A percentile compares a stretch with the other conserved stretches of the same genome.
phyloP scores from a whole-genome alignment of 2,888 invertebrate species.

The Pyrochroa serraticornis region DNA sequence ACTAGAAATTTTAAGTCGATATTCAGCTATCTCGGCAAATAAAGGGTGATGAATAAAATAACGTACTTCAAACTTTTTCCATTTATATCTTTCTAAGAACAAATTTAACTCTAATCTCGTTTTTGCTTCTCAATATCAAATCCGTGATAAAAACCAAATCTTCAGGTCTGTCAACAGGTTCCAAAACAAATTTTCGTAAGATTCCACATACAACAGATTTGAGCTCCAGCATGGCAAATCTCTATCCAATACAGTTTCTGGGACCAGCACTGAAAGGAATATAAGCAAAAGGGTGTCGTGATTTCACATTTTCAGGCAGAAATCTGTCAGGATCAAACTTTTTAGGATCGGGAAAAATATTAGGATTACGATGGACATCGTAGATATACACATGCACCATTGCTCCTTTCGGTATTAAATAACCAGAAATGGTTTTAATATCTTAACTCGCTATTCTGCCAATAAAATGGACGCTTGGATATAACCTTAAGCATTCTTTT shows the following conservation, averaged over 20 bases:
- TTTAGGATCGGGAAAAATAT: no score
- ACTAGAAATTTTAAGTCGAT: no score
- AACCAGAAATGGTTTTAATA: conserved; percentile 11
- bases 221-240: conserved; percentile 69
- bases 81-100: conserved; percentile 25
- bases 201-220: conserved; percentile 64
- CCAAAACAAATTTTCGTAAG: conserved; percentile 60
- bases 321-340: no score
- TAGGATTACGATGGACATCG: conserved; percentile 51
- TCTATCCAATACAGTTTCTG: conserved; percentile 58
- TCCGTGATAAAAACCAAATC: conserved; percentile 58
- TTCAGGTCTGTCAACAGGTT: conserved; percentile 57
- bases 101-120: conserved; percentile 54
- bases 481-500: conserved; percentile 37
- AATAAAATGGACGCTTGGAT: conserved; percentile 36
- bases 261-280: no score
- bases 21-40: no score
- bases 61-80: no score
- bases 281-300: no score
- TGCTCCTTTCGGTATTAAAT: conserved; percentile 28
- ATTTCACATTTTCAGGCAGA: no score
- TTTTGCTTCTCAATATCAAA: conserved; percentile 58
- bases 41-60: no score
- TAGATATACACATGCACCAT: conserved; percentile 41
- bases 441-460: conserved; percentile 7